Base-by-base conservation (phyloP, 2,797 vertebrate genomes). In the Tenualosa ilisha region DNA sequence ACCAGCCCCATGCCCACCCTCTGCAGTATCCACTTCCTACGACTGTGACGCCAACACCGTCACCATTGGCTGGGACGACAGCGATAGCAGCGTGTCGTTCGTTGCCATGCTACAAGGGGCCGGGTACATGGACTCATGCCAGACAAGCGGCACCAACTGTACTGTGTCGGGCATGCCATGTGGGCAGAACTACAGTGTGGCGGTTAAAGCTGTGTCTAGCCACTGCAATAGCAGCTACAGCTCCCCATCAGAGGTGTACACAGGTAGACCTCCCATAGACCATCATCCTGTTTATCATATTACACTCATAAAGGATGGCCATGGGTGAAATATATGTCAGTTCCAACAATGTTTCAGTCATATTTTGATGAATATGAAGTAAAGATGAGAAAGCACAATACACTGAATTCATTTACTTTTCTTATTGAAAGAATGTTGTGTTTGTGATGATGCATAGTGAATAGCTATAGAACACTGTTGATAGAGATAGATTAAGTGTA, bases 141-240 rank as follows among this genome's bases (percentile, higher is more conserved):
- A 61, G 22, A 24, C 22, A 2, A 24, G 59, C 59, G 59, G 59
- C 6, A 61, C 22, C 9, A 61, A 24, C 59, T 61, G 59, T n/a
- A 24, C 59, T 3, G 59, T 61, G 59, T 24, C 59, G 22, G 59
- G 59, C 59, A 24, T 61, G 59, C 59, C 5, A 8, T 61, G 59
- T 24, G 59, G 59, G n/a, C 59, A 61, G 59, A 91, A 9, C 7
- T 95, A 95, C 17, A 1, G 56, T 6, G 91, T 94, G 17, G 85
- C 88, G 2, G 92, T 94, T 22, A 89, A 90, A 4, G 92, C 94
- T 24, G 84, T 91, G 79, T 92, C 92, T 86, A 86, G 85, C 54
- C 89, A 90, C 46, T 95, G 94, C 89, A 37, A 83, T 63, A 94
- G 93, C 6, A 0, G 86, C 22, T 24, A 61, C 22, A 61, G 59